Conservation (phyloP, 2,797 vertebrate genomes). For the Anabas testudineus region DNA sequence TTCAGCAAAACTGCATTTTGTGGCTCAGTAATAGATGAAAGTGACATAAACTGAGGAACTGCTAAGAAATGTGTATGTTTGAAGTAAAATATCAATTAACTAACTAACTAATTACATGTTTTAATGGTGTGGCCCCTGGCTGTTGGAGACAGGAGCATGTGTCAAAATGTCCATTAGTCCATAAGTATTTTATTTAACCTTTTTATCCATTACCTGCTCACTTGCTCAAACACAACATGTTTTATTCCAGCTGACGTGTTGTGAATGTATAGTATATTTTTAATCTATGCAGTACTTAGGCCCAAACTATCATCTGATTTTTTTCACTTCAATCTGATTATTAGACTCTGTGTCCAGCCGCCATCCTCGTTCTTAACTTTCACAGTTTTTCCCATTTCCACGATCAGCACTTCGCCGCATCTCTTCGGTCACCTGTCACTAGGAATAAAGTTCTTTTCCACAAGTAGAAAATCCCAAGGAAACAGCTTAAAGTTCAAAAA, state of each 20-base stretch:
- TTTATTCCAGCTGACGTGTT: too few relatives aligned
- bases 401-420: constrained; percentile 35
- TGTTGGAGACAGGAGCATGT: too few relatives aligned
- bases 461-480: constrained; percentile 61
- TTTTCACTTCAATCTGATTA: not conserved
- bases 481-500: constrained; percentile 71
- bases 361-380: constrained; percentile 40
- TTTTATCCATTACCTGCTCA: too few relatives aligned
- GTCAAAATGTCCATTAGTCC: too few relatives aligned
- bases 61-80: not conserved
- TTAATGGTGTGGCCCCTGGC: too few relatives aligned
- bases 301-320: not conserved
- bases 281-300: too few relatives aligned
- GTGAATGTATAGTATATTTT: too few relatives aligned
- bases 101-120: not conserved
- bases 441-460: constrained; percentile 53
- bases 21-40: constrained; percentile 6
- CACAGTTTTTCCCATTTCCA: constrained; percentile 35
- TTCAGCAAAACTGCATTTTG: constrained; percentile 15
- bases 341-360: not conserved
- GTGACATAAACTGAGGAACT: not conserved
- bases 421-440: constrained; percentile 71
- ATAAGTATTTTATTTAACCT: too few relatives aligned
- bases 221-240: too few relatives aligned
- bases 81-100: not conserved